phyloP scores from a whole-genome alignment of 2,797 vertebrate species.

The Pipistrellus kuhlii region DNA sequence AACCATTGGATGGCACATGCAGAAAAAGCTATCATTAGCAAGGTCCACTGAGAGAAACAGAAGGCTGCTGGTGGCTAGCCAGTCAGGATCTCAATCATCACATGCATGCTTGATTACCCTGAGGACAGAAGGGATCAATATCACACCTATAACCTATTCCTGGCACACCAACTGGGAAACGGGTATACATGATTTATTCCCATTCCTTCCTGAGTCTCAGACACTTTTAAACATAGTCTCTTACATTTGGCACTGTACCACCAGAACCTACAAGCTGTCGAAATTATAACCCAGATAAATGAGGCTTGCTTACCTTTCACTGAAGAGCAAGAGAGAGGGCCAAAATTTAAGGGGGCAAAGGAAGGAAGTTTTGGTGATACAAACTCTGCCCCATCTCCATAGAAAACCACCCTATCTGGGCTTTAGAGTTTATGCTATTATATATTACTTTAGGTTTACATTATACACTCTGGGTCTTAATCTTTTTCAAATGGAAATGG shows the following conservation, averaged over 20 bases:
- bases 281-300: constrained; percentile 57
- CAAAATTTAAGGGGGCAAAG: neutral
- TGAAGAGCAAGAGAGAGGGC: constrained; percentile 31
- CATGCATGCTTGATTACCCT: neutral
- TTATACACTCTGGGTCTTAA: neutral
- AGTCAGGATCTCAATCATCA: neutral
- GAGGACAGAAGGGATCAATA: neutral
- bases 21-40: constrained; percentile 43
- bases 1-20: neutral
- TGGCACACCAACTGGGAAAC: neutral
- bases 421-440: neutral
- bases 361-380: neutral
- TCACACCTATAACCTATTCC: neutral
- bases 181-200: neutral
- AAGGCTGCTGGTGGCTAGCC: constrained; percentile 22
- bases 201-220: neutral
- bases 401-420: neutral
- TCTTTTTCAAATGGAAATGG: constrained; percentile 54
- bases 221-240: constrained; percentile 51
- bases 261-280: constrained; percentile 45
- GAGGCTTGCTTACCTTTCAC: neutral
- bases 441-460: constrained; percentile 10
- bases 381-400: neutral
- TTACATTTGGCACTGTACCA: neutral
- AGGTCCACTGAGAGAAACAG: constrained; percentile 31